phyloP scores from a whole-genome alignment of 2,113 vertebrate species.

The Oceanodroma tethys region DNA sequence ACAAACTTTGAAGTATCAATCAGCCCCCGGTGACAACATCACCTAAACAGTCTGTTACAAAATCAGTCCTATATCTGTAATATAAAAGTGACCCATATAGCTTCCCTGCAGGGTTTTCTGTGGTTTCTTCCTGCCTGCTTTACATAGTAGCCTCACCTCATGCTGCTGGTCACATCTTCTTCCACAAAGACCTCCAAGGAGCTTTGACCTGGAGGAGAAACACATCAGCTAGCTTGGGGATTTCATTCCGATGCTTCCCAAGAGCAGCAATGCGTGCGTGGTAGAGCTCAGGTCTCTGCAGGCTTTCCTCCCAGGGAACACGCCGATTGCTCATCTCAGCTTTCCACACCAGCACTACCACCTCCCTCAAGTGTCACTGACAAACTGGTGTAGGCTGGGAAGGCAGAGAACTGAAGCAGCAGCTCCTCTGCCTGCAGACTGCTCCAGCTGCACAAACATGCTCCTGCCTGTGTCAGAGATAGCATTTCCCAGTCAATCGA shows the following conservation, averaged over 20 bases:
- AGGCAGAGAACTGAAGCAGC: background rate
- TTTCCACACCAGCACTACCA: background rate
- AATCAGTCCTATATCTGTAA: background rate
- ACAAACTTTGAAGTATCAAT: background rate
- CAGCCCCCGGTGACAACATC: background rate
- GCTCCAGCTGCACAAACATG: background rate
- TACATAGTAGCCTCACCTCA: slow-evolving; percentile 40
- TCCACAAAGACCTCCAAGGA: slow-evolving; percentile 70
- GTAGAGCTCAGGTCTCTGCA: background rate
- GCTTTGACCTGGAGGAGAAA: slow-evolving; percentile 66
- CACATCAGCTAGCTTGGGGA: background rate
- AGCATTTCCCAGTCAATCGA: background rate
- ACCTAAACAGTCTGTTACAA: background rate
- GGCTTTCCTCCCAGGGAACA: background rate
- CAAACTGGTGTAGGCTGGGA: background rate
- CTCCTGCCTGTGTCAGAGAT: background rate
- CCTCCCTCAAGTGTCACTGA: background rate
- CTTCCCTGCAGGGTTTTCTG: background rate
- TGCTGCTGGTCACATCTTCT: slow-evolving; percentile 30
- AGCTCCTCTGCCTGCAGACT: background rate
- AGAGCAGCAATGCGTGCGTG: background rate
- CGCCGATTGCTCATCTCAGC: background rate
- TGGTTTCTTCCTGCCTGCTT: background rate
- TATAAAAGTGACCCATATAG: rapidly evolving
- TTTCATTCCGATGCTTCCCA: background rate